Conservation (phyloP, 30 jellyfish, hydroid and myxozoan genomes). For the Hydra vulgaris region DNA sequence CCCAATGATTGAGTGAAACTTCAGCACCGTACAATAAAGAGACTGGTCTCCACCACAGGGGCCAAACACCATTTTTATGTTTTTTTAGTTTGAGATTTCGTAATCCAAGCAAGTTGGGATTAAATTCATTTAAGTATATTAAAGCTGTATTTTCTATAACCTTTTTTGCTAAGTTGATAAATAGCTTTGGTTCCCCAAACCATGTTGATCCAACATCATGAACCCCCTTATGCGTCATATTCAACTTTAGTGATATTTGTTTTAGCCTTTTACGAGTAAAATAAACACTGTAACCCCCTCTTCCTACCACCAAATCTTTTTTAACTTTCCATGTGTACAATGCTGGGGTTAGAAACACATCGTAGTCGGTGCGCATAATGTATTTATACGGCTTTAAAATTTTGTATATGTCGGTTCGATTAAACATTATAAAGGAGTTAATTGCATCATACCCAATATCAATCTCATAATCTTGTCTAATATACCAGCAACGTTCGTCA, state of each 20-base stretch:
- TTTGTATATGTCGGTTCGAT: not conserved
- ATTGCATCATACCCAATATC: not conserved
- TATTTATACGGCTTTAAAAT: conserved; percentile 3
- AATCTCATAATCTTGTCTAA: conserved; percentile 9
- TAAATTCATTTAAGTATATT: conserved; percentile 1
- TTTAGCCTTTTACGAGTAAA: not conserved
- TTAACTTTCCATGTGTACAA: conserved; percentile 8
- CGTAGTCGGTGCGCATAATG: conserved; percentile 18
- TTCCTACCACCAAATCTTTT: not conserved
- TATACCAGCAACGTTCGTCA: not conserved
- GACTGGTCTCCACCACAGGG: conserved; percentile 16
- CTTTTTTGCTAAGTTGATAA: not conserved
- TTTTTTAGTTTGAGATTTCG: not conserved
- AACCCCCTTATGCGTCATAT: conserved; percentile 12
- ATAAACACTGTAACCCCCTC: conserved; percentile 16
- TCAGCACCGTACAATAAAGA: conserved; percentile 23
- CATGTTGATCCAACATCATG: conserved; percentile 25
- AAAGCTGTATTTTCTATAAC: not conserved
- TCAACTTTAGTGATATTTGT: not conserved
- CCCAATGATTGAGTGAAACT: conserved; percentile 4
- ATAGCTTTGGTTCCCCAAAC: conserved; percentile 10
- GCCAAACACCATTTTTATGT: conserved; percentile 18
- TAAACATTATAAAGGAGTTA: conserved; percentile 16
- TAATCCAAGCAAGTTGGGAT: conserved; percentile 5
- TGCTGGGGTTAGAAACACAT: conserved; percentile 25